Base-by-base conservation (phyloP, 2,888 invertebrate species). In the Tenthredo notha region DNA sequence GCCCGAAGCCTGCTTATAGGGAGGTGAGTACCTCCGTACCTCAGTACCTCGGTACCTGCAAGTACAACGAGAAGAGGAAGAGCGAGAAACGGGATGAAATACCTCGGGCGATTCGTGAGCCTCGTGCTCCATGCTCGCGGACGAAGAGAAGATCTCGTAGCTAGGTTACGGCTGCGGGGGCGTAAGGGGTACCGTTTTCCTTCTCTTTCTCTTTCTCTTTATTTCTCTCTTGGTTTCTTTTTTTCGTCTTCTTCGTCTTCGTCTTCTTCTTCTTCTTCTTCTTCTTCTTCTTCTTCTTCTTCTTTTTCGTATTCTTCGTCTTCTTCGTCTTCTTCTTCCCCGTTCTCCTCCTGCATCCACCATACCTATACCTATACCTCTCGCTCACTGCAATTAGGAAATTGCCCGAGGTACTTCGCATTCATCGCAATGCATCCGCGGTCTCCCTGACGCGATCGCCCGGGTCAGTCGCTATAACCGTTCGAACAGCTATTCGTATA, bases 401-500 rank as follows among this genome's bases (percentile, higher is more conserved):
- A 91, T 90, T 90, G 91, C 92, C 92, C 87, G 87, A 86, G 92
- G 91, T 91, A 89, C 86, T 89, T 90, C 89, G 89, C 89, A 91
- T 91, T 91, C 90, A 90, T 89, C 89, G 90, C 90, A 86, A 89
- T 90, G 88, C 89, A 90, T 90, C 89, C 88, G 87, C 88, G 84
- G 90, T 85, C 67, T 18, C 12, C 25, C 74, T 43, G 74, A 74
- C 40, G 47, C 74, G 74, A 40, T 40, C 74, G 74, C 43, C 43
- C 43, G 74, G 74, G 74, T 74, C 74, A 74, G 74, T 18, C n/a
- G 43, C 47, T 15, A n/a, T 21, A 74, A 43, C 74, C 74, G 43
- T 74, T 74, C 74, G 43, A 74, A 40, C 74, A 9, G n/a, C 43
- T 29, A 25, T 15, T 33, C 33, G 25, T 67, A 67, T 5, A 33